These are phyloP conservation scores for Apomyelois bistriatella DNA, from an alignment of 2,888 invertebrate species.

Conservation along the genomic window DNA sequence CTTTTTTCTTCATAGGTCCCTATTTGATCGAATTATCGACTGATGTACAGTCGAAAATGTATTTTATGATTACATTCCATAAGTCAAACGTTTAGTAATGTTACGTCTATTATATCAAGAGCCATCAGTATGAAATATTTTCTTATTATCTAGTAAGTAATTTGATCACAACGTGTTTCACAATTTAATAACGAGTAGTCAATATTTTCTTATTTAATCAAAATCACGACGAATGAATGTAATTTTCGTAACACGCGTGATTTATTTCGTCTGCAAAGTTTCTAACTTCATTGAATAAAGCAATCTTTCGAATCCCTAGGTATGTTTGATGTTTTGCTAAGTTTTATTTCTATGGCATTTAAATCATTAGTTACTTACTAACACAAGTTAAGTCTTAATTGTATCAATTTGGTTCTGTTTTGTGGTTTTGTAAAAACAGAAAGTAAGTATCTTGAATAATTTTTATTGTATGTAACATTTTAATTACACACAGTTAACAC, in stretches of 20 bases:
- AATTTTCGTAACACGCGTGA: background rate
- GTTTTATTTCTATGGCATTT: background rate
- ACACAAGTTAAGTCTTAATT: too few relatives aligned
- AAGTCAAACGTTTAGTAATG: too few relatives aligned
- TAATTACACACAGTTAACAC: too few relatives aligned
- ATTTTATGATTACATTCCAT: too few relatives aligned
- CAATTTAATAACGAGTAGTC: background rate
- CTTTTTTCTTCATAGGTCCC: too few relatives aligned
- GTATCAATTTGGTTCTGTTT: too few relatives aligned
- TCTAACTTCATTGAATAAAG: background rate
- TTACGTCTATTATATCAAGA: too few relatives aligned
- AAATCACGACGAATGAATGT: slow-evolving; percentile 1
- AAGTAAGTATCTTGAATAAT: too few relatives aligned
- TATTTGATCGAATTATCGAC: too few relatives aligned
- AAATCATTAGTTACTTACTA: background rate
- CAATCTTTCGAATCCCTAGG: slow-evolving; percentile 1
- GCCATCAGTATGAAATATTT: background rate
- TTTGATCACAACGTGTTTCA: background rate
- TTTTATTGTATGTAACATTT: too few relatives aligned
- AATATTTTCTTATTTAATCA: background rate
- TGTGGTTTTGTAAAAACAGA: too few relatives aligned
- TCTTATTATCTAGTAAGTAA: background rate
- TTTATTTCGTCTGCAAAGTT: slow-evolving; percentile 6
- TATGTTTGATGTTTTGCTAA: background rate
- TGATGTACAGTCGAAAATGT: too few relatives aligned